These are phyloP conservation scores for Parnassius glacialis DNA, from an alignment of 2,888 invertebrate genomes.

Conservation along the genomic window DNA sequence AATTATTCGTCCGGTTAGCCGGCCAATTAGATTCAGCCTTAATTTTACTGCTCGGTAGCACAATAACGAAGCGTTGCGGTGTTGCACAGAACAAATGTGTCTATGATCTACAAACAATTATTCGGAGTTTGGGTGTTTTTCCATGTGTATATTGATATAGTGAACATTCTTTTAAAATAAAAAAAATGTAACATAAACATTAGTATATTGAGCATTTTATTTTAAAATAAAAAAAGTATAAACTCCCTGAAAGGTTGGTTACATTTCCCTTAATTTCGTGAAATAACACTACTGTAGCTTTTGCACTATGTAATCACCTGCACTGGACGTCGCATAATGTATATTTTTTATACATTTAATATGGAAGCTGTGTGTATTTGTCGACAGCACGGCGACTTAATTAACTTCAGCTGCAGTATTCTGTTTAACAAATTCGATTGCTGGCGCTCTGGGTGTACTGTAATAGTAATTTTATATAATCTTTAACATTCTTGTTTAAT, in stretches of 20 bases:
- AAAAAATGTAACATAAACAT: too few relatives aligned
- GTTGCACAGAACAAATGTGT: too few relatives aligned
- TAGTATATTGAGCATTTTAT: too few relatives aligned
- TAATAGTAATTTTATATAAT: conserved; percentile 13
- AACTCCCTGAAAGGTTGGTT: neutral
- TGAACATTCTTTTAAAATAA: too few relatives aligned
- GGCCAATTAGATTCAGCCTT: too few relatives aligned
- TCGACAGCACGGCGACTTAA: conserved; percentile 38
- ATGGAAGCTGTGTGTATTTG: conserved; percentile 32
- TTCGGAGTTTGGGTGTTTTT: too few relatives aligned
- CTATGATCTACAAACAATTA: too few relatives aligned
- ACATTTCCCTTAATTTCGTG: neutral
- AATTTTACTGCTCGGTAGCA: too few relatives aligned
- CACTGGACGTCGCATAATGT: conserved; percentile 15
- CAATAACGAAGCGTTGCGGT: too few relatives aligned
- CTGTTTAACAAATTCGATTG: conserved; percentile 45
- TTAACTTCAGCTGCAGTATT: conserved; percentile 42
- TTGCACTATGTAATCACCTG: conserved; percentile 6
- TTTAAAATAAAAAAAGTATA: too few relatives aligned
- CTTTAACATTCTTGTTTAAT: conserved; percentile 16
- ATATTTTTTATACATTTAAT: conserved; percentile 26
- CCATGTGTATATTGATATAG: too few relatives aligned
- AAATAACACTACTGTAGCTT: conserved; percentile 1
- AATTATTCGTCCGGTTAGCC: too few relatives aligned
- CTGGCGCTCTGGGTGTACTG: conserved; percentile 29